Percentiles rank a stretch among this genome's conserved stretches.
phyloP scores from a whole-genome alignment of 2,797 vertebrate species.

The Crotalus adamanteus region DNA sequence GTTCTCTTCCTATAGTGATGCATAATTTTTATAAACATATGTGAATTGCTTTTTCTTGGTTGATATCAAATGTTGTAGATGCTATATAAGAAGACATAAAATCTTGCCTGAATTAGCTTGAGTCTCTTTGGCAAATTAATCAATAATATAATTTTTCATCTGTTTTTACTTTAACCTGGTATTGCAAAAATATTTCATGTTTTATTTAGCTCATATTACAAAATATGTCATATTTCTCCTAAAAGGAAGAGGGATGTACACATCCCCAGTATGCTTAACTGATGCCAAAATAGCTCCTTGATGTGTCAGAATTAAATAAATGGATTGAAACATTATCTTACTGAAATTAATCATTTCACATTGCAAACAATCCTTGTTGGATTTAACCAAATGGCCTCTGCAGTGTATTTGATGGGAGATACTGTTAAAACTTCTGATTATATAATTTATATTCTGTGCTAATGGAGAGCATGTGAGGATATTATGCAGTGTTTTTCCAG shows the following conservation, averaged over 20 bases:
- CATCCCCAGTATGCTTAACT: not conserved
- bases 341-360: not conserved
- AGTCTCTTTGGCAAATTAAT: not conserved
- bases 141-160: not conserved
- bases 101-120: not conserved
- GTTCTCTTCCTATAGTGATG: not conserved
- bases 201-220: not conserved
- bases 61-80: not conserved
- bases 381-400: not conserved
- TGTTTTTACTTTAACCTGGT: not conserved
- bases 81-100: not conserved
- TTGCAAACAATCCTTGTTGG: not conserved
- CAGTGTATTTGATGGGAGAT: not conserved
- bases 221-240: not conserved
- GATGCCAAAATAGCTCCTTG: not conserved
- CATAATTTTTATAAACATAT: not conserved
- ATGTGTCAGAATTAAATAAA: not conserved
- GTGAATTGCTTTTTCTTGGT: not conserved
- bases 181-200: not conserved
- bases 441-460: not conserved
- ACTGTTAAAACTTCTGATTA: not conserved
- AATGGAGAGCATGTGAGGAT: not conserved
- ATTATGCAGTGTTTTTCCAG: not conserved
- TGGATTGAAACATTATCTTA: not conserved
- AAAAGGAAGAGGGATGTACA: not conserved